Conservation (phyloP, 1,140 invertebrate genomes). For the Lasioglossum albipes region DNA sequence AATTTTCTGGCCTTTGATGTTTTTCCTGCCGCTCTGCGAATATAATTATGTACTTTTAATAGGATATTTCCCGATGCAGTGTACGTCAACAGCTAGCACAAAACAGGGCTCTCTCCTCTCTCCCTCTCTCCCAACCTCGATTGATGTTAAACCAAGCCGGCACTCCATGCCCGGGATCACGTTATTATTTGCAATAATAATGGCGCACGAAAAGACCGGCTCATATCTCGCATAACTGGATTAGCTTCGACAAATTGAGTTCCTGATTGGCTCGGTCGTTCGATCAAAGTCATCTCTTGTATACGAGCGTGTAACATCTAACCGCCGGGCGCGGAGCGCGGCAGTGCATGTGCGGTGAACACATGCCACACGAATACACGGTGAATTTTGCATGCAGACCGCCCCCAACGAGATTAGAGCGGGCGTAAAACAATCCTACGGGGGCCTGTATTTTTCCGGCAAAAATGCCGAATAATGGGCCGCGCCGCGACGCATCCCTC, state of each 20-base stretch:
- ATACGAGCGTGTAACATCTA: conserved; percentile 42
- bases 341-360: conserved; percentile 18
- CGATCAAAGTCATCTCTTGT: conserved; percentile 50
- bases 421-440: conserved; percentile 17
- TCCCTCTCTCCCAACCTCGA: neutral
- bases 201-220: conserved; percentile 36
- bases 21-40: too few species aligned
- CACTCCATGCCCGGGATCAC: neutral
- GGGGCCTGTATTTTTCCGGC: neutral
- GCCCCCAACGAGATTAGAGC: conserved; percentile 30
- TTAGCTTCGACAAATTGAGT: conserved; percentile 50
- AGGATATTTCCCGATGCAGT: too few species aligned
- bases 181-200: conserved; percentile 47
- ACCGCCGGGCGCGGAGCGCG: conserved; percentile 16
- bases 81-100: too few species aligned
- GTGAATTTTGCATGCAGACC: conserved; percentile 35
- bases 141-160: conserved; percentile 2
- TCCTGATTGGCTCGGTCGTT: conserved; percentile 49
- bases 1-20: too few species aligned
- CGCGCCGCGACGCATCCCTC: too few species aligned
- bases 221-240: conserved; percentile 41
- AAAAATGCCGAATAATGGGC: neutral
- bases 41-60: too few species aligned
- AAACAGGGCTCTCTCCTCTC: too few species aligned
- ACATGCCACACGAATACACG: neutral